A percentile compares a stretch with the other conserved stretches of the same genome.
Conservation (phyloP, 2,113 vertebrate genomes). For the Ceyx melanurus region DNA sequence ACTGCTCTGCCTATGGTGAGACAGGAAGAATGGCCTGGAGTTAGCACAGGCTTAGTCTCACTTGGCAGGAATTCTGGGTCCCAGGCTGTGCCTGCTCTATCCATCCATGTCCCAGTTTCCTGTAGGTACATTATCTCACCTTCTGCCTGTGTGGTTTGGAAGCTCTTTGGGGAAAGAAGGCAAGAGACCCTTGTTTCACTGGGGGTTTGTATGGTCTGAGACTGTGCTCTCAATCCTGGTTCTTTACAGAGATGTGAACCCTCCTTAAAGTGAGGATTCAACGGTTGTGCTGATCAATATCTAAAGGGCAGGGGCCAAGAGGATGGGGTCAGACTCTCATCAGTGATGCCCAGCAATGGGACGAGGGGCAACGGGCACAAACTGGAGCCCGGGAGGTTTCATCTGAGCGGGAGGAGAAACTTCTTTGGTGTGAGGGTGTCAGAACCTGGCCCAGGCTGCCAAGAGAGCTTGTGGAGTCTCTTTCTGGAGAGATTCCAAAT, state of each 20-base stretch:
- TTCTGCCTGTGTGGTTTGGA: background rate
- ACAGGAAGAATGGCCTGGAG: background rate
- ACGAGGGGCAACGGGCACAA: background rate
- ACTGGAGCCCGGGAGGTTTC: too few species aligned
- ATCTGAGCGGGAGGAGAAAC: too few species aligned
- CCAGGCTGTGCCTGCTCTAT: background rate
- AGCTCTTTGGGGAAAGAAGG: background rate
- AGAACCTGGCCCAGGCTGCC: too few species aligned
- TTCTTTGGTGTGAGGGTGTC: too few species aligned
- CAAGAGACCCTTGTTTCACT: background rate
- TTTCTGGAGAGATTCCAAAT: too few species aligned
- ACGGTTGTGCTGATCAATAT: background rate
- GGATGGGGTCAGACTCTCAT: background rate
- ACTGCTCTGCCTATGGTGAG: background rate
- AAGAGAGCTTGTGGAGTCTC: too few species aligned
- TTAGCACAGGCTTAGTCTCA: background rate
- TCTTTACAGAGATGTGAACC: background rate
- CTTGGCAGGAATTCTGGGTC: background rate
- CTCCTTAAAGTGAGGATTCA: background rate
- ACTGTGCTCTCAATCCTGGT: background rate
- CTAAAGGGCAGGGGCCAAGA: background rate
- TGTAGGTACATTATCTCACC: background rate
- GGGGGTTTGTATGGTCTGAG: background rate
- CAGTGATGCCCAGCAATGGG: background rate
- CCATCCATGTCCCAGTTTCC: background rate